Percentiles rank a stretch among this genome's conserved stretches.
Evolutionary conservation across 2,797 vertebrate species (phyloP).

Genomic region (Cyclopterus lumpus): DNA sequence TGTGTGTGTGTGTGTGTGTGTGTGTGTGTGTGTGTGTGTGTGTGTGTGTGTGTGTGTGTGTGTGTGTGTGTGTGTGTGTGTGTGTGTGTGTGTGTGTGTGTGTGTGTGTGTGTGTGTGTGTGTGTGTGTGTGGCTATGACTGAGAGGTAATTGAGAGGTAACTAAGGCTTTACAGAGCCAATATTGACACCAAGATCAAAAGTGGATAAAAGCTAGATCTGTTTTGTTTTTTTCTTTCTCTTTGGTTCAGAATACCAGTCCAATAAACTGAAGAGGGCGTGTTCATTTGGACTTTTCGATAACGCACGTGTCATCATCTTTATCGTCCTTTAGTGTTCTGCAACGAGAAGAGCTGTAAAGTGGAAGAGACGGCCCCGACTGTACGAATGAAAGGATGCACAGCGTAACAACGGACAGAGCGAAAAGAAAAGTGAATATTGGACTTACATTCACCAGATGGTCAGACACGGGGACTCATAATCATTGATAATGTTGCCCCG

Average conservation of each 20-base stretch:
- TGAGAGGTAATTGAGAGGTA: slow-evolving; percentile 52
- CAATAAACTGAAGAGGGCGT: not conserved
- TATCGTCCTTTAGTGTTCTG: not conserved
- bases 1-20: slow-evolving; percentile 26
- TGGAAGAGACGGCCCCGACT: not conserved
- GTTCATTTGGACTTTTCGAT: not conserved
- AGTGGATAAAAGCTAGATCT: slow-evolving; percentile 16
- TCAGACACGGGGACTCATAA: not conserved
- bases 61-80: slow-evolving; percentile 26
- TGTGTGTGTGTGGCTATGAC: not conserved
- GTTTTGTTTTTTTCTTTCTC: not conserved
- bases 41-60: too few species aligned
- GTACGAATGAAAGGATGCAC: not conserved
- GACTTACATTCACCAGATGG: not conserved
- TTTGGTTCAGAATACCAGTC: not conserved
- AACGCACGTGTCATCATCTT: not conserved
- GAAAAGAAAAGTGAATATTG: not conserved
- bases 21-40: too few species aligned
- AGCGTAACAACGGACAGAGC: not conserved
- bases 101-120: too few species aligned
- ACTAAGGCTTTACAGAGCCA: slow-evolving; percentile 31
- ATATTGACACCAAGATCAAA: slow-evolving; percentile 42
- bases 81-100: slow-evolving; percentile 25
- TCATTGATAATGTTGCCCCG: not conserved
- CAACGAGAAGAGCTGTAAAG: not conserved